These are phyloP conservation scores for Aethina tumida DNA, from an alignment of 1,140 invertebrate species.

Conservation along the genomic window DNA sequence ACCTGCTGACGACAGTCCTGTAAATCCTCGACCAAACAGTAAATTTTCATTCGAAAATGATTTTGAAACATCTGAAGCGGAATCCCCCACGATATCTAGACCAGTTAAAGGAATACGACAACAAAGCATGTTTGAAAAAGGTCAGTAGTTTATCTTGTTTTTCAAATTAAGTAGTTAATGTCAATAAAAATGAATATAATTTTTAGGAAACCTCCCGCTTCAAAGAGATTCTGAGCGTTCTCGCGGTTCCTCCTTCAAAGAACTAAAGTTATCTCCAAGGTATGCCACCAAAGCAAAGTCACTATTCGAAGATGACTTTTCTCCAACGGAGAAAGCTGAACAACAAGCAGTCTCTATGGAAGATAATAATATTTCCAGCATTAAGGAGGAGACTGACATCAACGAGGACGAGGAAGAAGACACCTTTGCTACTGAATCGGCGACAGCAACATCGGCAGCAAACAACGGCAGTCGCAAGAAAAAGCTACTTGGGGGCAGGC, in stretches of 20 bases:
- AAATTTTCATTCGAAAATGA: slow-evolving; percentile 30
- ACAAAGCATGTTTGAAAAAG: slow-evolving; percentile 18
- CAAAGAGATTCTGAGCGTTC: not conserved
- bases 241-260: slow-evolving; percentile 6
- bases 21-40: slow-evolving; percentile 1
- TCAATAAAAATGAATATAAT: too few species aligned
- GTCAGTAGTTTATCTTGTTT: slow-evolving; percentile 4
- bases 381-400: slow-evolving; percentile 26
- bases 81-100: slow-evolving; percentile 14
- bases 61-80: slow-evolving; percentile 25
- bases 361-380: slow-evolving; percentile 23
- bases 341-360: slow-evolving; percentile 25
- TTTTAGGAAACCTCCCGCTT: too few species aligned
- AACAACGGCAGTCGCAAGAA: slow-evolving; percentile 12
- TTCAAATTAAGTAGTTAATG: too few species aligned
- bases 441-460: slow-evolving; percentile 11
- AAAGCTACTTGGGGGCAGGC: slow-evolving; percentile 16
- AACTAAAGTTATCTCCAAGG: slow-evolving; percentile 17
- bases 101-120: slow-evolving; percentile 12
- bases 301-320: slow-evolving; percentile 65
- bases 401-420: slow-evolving; percentile 21
- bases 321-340: slow-evolving; percentile 40
- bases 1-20: slow-evolving; percentile 24
- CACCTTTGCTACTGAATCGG: slow-evolving; percentile 21
- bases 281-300: slow-evolving; percentile 44